Evolutionary conservation across 2,888 invertebrate species (phyloP).

Genomic region (Nemapogon koenigi): DNA sequence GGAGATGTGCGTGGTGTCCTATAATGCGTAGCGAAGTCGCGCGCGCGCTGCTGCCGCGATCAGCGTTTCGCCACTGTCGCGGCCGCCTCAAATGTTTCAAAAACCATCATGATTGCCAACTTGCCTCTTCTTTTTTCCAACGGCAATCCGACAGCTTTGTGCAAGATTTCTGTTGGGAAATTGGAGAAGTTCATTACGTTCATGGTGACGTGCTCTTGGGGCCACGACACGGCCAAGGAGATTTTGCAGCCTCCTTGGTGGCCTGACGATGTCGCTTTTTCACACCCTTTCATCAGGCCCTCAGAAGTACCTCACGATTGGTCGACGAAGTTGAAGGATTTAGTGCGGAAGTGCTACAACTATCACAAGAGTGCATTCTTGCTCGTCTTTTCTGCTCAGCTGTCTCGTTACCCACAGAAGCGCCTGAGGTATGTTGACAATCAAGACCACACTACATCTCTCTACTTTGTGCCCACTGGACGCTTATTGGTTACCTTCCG

Average conservation of each 20-base stretch:
- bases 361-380: slow-evolving; percentile 76
- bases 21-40: no score
- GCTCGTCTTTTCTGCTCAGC: slow-evolving; percentile 72
- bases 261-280: slow-evolving; percentile 70
- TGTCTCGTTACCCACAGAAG: slow-evolving; percentile 69
- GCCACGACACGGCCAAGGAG: slow-evolving; percentile 64
- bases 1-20: no score
- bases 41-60: no score
- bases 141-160: slow-evolving; percentile 73
- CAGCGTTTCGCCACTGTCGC: no score
- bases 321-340: slow-evolving; percentile 67
- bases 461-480: slow-evolving; percentile 70
- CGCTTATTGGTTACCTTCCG: slow-evolving; percentile 76
- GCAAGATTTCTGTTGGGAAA: slow-evolving; percentile 67
- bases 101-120: slow-evolving; percentile 75
- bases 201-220: slow-evolving; percentile 78
- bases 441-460: slow-evolving; percentile 75
- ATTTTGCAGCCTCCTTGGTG: slow-evolving; percentile 74
- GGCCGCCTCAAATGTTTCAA: no score
- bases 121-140: slow-evolving; percentile 74
- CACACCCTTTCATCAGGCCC: slow-evolving; percentile 69
- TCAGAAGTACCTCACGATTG: slow-evolving; percentile 51
- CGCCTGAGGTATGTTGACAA: slow-evolving; percentile 74
- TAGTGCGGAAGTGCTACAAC: slow-evolving; percentile 74
- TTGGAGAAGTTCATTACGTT: slow-evolving; percentile 76